Percentiles rank a stretch among this genome's conserved stretches.
Conservation (phyloP, 1,140 invertebrate species). For the Drosophila lacteicornis region DNA sequence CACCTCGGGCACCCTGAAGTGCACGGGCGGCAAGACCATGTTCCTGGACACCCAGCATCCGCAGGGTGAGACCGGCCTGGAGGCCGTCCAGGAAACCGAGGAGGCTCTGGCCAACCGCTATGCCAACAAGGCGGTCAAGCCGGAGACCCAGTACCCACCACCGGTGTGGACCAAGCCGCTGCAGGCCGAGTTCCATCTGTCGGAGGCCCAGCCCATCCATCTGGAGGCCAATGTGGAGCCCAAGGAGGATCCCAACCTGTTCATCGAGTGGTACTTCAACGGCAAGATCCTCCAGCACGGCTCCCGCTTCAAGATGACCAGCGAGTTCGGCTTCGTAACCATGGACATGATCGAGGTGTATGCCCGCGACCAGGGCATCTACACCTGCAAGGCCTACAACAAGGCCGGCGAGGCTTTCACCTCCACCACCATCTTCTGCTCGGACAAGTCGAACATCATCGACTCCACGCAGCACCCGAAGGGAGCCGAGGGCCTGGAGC, state of each 20-base stretch:
- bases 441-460: constrained; percentile 92
- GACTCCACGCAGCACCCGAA: constrained; percentile 96
- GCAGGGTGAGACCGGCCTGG: constrained; percentile 93
- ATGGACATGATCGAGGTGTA: constrained; percentile 95
- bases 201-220: constrained; percentile 95
- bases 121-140: constrained; percentile 87
- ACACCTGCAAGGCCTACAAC: constrained; percentile 95
- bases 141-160: constrained; percentile 92
- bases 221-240: constrained; percentile 97
- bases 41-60: constrained; percentile 96
- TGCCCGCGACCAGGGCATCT: constrained; percentile 97
- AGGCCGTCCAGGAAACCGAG: constrained; percentile 94
- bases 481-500: constrained; percentile 94
- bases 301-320: constrained; percentile 94
- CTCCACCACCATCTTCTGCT: constrained; percentile 94
- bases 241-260: constrained; percentile 97
- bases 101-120: constrained; percentile 90
- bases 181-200: constrained; percentile 92
- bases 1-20: constrained; percentile 94
- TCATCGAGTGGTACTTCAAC: constrained; percentile 97
- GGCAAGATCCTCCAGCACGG: constrained; percentile 94
- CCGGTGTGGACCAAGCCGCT: constrained; percentile 95
- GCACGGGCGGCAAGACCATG: constrained; percentile 91
- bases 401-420: constrained; percentile 96
- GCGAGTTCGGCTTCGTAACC: constrained; percentile 96